These are phyloP conservation scores for Drosophila stalkeri DNA, from an alignment of 2,888 invertebrate species.

Conservation along the genomic window DNA sequence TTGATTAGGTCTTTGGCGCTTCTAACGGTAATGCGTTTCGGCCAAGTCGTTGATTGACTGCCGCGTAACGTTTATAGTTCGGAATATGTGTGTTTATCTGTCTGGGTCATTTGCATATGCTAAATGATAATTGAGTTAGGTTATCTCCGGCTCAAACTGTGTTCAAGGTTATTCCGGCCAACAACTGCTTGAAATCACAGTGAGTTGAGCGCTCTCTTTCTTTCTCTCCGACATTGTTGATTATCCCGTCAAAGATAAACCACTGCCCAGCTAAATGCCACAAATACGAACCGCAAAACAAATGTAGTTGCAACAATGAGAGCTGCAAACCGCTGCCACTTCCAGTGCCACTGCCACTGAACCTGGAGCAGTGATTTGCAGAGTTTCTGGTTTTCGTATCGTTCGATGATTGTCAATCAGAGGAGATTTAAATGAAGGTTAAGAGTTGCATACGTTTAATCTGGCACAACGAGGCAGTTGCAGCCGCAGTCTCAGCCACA, in stretches of 20 bases:
- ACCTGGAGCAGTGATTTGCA: constrained; percentile 45
- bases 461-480: constrained; percentile 44
- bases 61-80: constrained; percentile 37
- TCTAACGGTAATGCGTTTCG: constrained; percentile 63
- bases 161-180: constrained; percentile 60
- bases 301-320: constrained; percentile 66
- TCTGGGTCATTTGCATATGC: constrained; percentile 73
- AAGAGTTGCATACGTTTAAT: constrained; percentile 80
- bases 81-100: constrained; percentile 72
- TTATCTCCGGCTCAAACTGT: constrained; percentile 8
- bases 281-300: constrained; percentile 70
- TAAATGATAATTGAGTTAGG: constrained; percentile 50
- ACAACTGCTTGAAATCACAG: constrained; percentile 24
- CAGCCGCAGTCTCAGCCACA: constrained; percentile 22
- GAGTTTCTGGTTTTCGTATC: constrained; percentile 52
- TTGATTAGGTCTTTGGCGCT: constrained; percentile 52
- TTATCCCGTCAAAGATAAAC: constrained; percentile 28
- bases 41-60: constrained; percentile 44
- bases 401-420: constrained; percentile 79
- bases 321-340: constrained; percentile 30
- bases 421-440: constrained; percentile 76
- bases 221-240: constrained; percentile 1
- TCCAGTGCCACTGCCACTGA: constrained; percentile 1
- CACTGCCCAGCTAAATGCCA: constrained; percentile 46
- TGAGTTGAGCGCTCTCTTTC: neutral